phyloP scores from a whole-genome alignment of 2,113 vertebrate species.

The Aramus guarauna region DNA sequence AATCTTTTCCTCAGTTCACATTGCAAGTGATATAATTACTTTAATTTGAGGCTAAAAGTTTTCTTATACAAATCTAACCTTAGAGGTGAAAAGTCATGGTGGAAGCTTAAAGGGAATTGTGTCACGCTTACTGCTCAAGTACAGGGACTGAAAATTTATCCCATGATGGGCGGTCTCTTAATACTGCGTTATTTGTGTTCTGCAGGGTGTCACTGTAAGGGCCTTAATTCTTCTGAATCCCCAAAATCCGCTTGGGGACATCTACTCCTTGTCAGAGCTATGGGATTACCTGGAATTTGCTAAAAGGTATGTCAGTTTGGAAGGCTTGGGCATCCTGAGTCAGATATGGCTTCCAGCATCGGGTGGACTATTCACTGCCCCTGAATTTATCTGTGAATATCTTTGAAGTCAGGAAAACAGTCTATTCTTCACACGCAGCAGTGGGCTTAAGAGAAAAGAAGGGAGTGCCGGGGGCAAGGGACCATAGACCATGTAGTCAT shows the following conservation, averaged over 20 bases:
- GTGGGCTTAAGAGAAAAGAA: background rate
- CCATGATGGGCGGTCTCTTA: background rate
- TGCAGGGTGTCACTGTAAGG: constrained; percentile 83
- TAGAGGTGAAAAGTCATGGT: background rate
- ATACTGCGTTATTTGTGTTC: background rate
- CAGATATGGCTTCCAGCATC: background rate
- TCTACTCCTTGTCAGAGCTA: constrained; percentile 87
- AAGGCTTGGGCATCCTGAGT: background rate
- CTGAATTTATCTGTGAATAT: background rate
- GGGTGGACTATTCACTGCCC: background rate
- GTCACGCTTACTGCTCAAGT: background rate
- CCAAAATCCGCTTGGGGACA: constrained; percentile 91
- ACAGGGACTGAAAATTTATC: background rate
- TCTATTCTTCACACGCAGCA: background rate
- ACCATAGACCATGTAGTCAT: background rate
- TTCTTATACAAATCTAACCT: background rate
- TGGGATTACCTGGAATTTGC: constrained; percentile 90
- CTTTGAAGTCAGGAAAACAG: background rate
- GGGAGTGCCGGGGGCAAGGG: background rate
- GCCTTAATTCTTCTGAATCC: constrained; percentile 93
- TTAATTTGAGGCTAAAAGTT: background rate
- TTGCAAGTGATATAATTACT: background rate
- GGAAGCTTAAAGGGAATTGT: background rate
- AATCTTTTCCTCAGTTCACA: background rate
- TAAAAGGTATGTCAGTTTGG: constrained; percentile 79